These are phyloP conservation scores for Ateles fusciceps DNA, from an alignment of 2,797 vertebrate species.

Conservation along the genomic window DNA sequence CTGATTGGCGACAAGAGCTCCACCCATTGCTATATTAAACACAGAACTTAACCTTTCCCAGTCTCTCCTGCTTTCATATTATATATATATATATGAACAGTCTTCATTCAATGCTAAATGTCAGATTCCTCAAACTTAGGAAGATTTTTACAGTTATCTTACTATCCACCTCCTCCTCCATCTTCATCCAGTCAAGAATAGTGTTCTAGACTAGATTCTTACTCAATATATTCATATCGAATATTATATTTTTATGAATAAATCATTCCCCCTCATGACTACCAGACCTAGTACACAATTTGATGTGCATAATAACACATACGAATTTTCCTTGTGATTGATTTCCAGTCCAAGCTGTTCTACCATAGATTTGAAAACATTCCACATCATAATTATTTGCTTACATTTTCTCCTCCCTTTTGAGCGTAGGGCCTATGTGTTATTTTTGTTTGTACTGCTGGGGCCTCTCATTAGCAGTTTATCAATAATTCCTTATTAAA, in stretches of 20 bases:
- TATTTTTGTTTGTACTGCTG: not conserved
- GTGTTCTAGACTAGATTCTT: not conserved
- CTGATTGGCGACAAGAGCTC: not conserved
- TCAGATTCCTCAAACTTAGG: not conserved
- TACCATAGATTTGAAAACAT: not conserved
- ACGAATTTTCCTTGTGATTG: not conserved
- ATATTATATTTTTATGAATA: conserved; percentile 8
- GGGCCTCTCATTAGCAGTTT: not conserved
- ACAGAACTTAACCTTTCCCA: not conserved
- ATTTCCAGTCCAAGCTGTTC: not conserved
- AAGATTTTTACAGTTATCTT: not conserved
- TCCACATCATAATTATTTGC: not conserved
- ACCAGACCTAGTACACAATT: not conserved
- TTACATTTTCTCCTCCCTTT: not conserved
- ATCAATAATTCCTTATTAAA: not conserved
- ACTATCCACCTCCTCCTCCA: not conserved
- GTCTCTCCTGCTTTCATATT: not conserved
- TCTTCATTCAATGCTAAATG: not conserved
- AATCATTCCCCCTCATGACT: not conserved
- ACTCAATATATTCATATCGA: not conserved
- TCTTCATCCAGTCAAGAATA: not conserved
- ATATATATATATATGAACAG: not conserved
- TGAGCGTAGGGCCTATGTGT: not conserved
- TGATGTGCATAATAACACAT: not conserved
- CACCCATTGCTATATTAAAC: not conserved